Evolutionary conservation across 2,888 invertebrate genomes (phyloP), one percentile per base, ranked within the genome.

Genomic region (Tinea semifulvella): DNA sequence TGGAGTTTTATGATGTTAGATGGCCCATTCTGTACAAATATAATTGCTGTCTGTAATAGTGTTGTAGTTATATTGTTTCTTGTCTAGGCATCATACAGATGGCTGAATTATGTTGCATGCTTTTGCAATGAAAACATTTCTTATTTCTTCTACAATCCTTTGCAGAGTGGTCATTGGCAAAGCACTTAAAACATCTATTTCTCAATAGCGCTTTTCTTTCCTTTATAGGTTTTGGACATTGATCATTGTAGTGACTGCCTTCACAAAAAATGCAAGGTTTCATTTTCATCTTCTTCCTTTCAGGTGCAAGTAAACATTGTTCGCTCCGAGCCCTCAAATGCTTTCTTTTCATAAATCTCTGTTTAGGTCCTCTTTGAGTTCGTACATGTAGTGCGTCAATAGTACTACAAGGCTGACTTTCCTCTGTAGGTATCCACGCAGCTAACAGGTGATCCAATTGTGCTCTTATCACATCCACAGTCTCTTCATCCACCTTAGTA

Each of bases 91-190:
- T 14, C 16, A 19, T 1, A 35, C 44, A 44, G 8, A 44, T 2
- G 8, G 44, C 35, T 13, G 19, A 5, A 19, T 44, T 36, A 20
- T 44, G 44, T 14, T 10, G 2, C 3, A n/a, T n/a, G n/a, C 36
- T 16, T 5, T 14, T 35, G 25, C 44, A 44, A 22, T 44, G 22
- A 11, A 10, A 8, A 19, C 44, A 44, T 18, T 6, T 22, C 17
- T 3, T 11, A 7, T 20, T 20, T 1, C 4, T 8, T 13, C 25
- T 44, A 31, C 44, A 38, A 4, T 38, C 5, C 7, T 14, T 22
- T 13, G 11, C 11, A n/a, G 8, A 13, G 22, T 44, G 44, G 1
- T 26, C 31, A 6, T 27, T 5, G 6, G 4, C 8, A 19, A 43
- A 31, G 11, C 43, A 43, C 4, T 3, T 10, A 17, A 11, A 43